These are phyloP conservation scores for Trichacis sp. DNA, from an alignment of 2,888 invertebrate species.

Conservation along the genomic window DNA sequence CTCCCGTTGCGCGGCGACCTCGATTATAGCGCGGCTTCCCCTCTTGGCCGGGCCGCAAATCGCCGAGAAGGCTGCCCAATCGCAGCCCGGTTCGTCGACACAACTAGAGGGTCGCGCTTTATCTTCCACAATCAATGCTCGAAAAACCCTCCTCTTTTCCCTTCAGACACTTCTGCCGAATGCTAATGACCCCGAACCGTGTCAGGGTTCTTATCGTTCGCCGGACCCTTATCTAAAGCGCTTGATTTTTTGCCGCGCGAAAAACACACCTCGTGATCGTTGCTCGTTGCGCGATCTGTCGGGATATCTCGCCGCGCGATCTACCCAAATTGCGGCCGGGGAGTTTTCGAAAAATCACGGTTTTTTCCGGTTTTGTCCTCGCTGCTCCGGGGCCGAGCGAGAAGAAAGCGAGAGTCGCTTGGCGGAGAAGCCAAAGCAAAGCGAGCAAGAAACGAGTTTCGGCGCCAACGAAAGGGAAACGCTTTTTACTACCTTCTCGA, in stretches of 20 bases:
- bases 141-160: slow-evolving; percentile 18
- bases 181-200: slow-evolving; percentile 67
- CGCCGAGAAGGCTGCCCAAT: slow-evolving; percentile 31
- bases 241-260: not conserved
- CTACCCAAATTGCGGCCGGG: no score
- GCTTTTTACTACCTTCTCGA: slow-evolving; percentile 22
- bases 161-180: slow-evolving; percentile 41
- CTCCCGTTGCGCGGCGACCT: slow-evolving; percentile 28
- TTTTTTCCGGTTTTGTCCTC: slow-evolving; percentile 7
- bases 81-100: slow-evolving; percentile 37
- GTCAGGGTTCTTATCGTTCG: slow-evolving; percentile 62
- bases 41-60: slow-evolving; percentile 25
- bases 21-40: slow-evolving; percentile 33
- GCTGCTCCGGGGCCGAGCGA: slow-evolving; percentile 47
- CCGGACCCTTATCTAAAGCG: slow-evolving; percentile 56
- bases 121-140: slow-evolving; percentile 34
- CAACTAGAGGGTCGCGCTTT: slow-evolving; percentile 29
- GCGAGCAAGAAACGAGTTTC: slow-evolving; percentile 54
- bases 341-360: no score
- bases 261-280: not conserved
- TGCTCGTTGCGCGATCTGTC: not conserved
- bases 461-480: slow-evolving; percentile 66
- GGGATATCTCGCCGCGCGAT: no score
- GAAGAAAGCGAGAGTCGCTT: slow-evolving; percentile 63
- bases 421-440: slow-evolving; percentile 53